A percentile compares a stretch with the other conserved stretches of the same genome.
Conservation (phyloP, 2,797 vertebrate species). For the Fratercula arctica region DNA sequence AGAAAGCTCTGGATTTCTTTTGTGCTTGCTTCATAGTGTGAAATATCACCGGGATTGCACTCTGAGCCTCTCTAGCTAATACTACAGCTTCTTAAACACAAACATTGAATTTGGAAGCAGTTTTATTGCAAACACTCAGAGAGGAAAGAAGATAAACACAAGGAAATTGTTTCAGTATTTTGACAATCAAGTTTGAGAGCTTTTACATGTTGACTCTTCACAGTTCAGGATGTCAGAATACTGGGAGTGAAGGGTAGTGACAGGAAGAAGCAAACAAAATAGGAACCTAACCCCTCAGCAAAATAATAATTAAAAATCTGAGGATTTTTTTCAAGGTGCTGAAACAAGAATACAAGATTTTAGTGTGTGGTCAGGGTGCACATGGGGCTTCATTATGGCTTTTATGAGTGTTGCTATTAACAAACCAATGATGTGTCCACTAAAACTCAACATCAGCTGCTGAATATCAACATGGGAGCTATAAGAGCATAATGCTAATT, state of each 20-base stretch:
- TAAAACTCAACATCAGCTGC: constrained; percentile 26
- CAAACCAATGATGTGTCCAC: constrained; percentile 22
- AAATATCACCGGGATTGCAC: background rate
- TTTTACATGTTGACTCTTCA: background rate
- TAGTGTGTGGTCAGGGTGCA: background rate
- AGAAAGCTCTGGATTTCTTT: constrained; percentile 37
- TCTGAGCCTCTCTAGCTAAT: constrained; percentile 31
- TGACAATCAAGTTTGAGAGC: constrained; percentile 17
- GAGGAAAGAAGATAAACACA: constrained; percentile 16
- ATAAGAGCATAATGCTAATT: constrained; percentile 6
- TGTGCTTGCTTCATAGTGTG: background rate
- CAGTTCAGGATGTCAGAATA: background rate
- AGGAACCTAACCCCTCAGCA: background rate
- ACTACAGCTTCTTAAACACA: constrained; percentile 36
- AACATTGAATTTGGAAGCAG: constrained; percentile 39
- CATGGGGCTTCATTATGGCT: background rate
- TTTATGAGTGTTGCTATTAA: constrained; percentile 44
- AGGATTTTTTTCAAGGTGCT: background rate
- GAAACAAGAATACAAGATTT: background rate
- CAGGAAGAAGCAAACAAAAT: background rate
- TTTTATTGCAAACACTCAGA: constrained; percentile 26
- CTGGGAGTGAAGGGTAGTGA: background rate
- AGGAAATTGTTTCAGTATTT: constrained; percentile 50
- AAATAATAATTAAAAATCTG: background rate
- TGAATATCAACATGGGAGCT: constrained; percentile 5